Evolutionary conservation across 2,888 invertebrate genomes (phyloP).

Genomic region (Galerucella calmariensis): DNA sequence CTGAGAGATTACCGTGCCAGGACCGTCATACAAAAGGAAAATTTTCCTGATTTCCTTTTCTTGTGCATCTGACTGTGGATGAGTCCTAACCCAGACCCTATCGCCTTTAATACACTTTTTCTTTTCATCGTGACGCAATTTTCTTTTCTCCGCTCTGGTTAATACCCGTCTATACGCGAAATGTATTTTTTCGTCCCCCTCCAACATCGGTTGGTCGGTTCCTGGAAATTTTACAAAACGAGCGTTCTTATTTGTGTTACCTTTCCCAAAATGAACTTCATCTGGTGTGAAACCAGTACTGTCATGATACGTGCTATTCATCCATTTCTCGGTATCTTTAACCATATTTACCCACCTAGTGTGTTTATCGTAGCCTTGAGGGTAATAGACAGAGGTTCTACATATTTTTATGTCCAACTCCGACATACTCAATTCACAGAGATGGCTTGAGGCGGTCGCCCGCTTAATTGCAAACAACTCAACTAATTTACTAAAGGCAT

Average conservation of each 20-base stretch:
- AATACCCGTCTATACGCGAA: slow-evolving; percentile 14
- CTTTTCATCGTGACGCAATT: slow-evolving; percentile 18
- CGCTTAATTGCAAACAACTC: slow-evolving; percentile 12
- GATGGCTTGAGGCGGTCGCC: slow-evolving; percentile 13
- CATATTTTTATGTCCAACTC: slow-evolving; percentile 6
- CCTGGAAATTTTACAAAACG: background rate
- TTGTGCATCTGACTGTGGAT: slow-evolving; percentile 10
- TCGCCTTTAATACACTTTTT: slow-evolving; percentile 1
- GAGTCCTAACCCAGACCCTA: slow-evolving; percentile 9
- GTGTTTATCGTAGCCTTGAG: slow-evolving; percentile 23
- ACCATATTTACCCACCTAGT: slow-evolving; percentile 19
- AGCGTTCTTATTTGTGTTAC: background rate
- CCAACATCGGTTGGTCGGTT: background rate
- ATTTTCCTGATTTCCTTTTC: slow-evolving; percentile 24
- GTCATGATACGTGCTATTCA: slow-evolving; percentile 22
- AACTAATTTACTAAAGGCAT: slow-evolving; percentile 33
- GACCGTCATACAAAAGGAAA: slow-evolving; percentile 20
- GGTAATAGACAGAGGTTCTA: slow-evolving; percentile 30
- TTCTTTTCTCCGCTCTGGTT: slow-evolving; percentile 17
- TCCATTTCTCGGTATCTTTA: background rate
- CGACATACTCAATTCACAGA: background rate
- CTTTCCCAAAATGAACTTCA: slow-evolving; percentile 20
- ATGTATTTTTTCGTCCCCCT: background rate
- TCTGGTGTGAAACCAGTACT: slow-evolving; percentile 20
- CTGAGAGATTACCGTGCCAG: background rate